Evolutionary conservation across 2,797 vertebrate species (phyloP).

Genomic region (Bufotes viridis): DNA sequence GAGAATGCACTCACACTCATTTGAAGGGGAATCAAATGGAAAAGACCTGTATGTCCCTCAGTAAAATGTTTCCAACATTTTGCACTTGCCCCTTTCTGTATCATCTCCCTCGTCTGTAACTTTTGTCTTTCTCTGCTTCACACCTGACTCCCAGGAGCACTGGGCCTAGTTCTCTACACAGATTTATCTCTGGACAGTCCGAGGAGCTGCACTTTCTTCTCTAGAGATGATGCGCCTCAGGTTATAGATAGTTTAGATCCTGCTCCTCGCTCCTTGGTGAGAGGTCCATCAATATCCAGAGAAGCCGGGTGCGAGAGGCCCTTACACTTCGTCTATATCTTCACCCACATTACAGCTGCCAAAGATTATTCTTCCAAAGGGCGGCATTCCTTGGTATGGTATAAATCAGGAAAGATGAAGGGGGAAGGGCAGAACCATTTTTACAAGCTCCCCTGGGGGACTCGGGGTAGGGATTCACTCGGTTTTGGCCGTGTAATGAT

Average conservation of each 20-base stretch:
- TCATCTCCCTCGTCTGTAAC: neutral
- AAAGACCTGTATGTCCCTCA: neutral
- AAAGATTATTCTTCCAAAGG: slow-evolving; percentile 63
- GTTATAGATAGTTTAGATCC: slow-evolving; percentile 63
- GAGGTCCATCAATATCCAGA: slow-evolving; percentile 62
- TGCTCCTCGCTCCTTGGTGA: slow-evolving; percentile 59
- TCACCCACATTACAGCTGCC: slow-evolving; percentile 63
- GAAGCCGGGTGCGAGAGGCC: slow-evolving; percentile 65
- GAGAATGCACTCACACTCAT: neutral
- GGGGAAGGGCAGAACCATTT: slow-evolving; percentile 60
- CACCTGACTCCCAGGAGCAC: slow-evolving; percentile 55
- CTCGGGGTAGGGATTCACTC: slow-evolving; percentile 59
- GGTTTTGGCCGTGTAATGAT: slow-evolving; percentile 61
- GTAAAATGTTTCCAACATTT: neutral
- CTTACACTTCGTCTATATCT: slow-evolving; percentile 66
- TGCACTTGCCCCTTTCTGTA: neutral
- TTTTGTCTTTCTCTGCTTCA: slow-evolving; percentile 10
- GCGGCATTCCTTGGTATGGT: slow-evolving; percentile 57
- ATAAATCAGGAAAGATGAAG: slow-evolving; percentile 61
- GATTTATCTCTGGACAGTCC: slow-evolving; percentile 62
- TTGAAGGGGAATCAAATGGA: neutral
- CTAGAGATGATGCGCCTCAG: slow-evolving; percentile 58
- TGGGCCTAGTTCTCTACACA: slow-evolving; percentile 45
- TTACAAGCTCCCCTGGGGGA: slow-evolving; percentile 58
- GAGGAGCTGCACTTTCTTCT: slow-evolving; percentile 61